A percentile compares a stretch with the other conserved stretches of the same genome.
Conservation (phyloP, 2,888 invertebrate genomes). For the Aporophyla nigra region DNA sequence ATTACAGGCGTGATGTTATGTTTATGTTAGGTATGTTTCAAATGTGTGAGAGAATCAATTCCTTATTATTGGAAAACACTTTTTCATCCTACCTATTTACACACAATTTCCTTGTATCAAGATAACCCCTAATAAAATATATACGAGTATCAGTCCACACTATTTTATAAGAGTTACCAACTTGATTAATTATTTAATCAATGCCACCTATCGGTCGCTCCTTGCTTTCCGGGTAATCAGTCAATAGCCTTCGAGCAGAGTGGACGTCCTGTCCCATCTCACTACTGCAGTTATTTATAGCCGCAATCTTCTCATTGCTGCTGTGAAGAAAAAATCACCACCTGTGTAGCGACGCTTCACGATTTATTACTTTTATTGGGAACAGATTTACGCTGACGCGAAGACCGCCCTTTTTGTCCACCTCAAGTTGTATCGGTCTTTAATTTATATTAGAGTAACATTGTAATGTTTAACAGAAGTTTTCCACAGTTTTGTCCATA, state of each 20-base stretch:
- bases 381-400: conserved; percentile 77
- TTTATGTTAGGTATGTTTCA: not conserved
- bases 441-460: conserved; percentile 39
- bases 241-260: conserved; percentile 79
- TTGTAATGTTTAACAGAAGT: not conserved
- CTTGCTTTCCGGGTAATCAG: conserved; percentile 83
- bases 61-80: not conserved
- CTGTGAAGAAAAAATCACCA: conserved; percentile 77
- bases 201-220: conserved; percentile 84
- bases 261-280: conserved; percentile 80
- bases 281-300: conserved; percentile 86
- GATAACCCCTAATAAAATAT: conserved; percentile 12
- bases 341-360: conserved; percentile 78
- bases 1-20: not conserved
- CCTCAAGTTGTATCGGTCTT: conserved; percentile 52
- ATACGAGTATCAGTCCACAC: conserved; percentile 14
- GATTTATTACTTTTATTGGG: conserved; percentile 85
- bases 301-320: conserved; percentile 84
- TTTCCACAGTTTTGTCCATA: not conserved
- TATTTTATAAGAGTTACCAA: conserved; percentile 56
- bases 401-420: conserved; percentile 70
- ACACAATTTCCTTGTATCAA: not conserved
- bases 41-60: not conserved
- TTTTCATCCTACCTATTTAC: not conserved
- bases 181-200: conserved; percentile 88